A percentile compares a stretch with the other conserved stretches of the same genome.
Conservation (phyloP, 53 echinoderm and acorn worm species). For the Glandiceps talaboti region DNA sequence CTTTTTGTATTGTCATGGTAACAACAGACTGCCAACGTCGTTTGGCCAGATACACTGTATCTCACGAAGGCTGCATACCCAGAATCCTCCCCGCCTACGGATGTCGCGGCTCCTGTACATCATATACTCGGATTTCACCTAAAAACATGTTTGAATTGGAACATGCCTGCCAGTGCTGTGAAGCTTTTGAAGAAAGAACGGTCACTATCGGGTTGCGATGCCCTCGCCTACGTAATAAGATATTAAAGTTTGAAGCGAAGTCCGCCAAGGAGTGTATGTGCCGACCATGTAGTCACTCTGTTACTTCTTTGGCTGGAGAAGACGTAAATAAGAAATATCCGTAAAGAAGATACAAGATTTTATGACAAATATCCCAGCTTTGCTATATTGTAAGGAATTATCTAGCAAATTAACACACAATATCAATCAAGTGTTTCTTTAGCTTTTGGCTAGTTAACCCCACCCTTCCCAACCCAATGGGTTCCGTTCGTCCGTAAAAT, state of each 20-base stretch:
- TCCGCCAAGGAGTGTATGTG: neutral
- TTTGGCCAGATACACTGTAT: slow-evolving; percentile 13
- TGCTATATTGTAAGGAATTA: too few relatives aligned
- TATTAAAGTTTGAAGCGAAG: neutral
- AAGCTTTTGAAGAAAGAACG: slow-evolving; percentile 27
- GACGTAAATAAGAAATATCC: too few relatives aligned
- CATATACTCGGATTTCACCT: slow-evolving; percentile 57
- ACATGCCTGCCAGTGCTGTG: slow-evolving; percentile 57
- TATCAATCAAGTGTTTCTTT: too few relatives aligned
- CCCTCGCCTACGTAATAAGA: neutral
- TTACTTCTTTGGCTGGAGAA: too few relatives aligned
- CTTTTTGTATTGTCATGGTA: neutral
- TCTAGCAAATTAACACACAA: too few relatives aligned
- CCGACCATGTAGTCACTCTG: neutral
- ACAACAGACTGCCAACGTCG: neutral
- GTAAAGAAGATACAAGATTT: too few relatives aligned
- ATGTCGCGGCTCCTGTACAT: slow-evolving; percentile 42
- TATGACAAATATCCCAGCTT: too few relatives aligned
- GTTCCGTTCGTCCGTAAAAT: too few relatives aligned
- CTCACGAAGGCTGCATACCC: slow-evolving; percentile 22
- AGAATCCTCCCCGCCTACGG: slow-evolving; percentile 23
- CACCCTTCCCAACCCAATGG: too few relatives aligned
- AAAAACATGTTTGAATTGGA: slow-evolving; percentile 50
- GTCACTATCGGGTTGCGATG: slow-evolving; percentile 21
- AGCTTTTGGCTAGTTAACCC: too few relatives aligned